Base-by-base conservation (phyloP, 2,888 invertebrate genomes). In the Melikaiella ostensackeni region DNA sequence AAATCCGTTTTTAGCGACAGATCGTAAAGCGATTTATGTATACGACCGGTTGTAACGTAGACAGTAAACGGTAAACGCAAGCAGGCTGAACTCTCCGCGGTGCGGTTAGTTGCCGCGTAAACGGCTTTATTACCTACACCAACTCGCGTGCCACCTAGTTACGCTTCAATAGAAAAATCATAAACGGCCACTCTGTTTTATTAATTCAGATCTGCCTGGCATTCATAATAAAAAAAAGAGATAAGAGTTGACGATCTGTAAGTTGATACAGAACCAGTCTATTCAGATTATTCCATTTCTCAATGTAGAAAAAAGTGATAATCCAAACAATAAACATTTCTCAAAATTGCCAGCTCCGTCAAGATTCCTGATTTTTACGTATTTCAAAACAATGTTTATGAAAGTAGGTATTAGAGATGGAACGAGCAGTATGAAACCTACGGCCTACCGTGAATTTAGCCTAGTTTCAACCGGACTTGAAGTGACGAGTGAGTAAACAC, bases 1-100 rank as follows among this genome's bases (percentile, higher is more conserved):
- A 89, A 91, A 90, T 90, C 88, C 86, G 89, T 88, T 90, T 88
- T 90, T 88, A 90, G 91, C 88, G 91, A 90, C 90, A 88, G 89
- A 90, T 90, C 91, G 90, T 90, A 90, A 90, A 91, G 85, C 88
- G 88, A 90, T 90, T 91, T 90, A 90, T 90, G 90, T 86, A 82
- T 86, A 87, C 87, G 88, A 87, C 82, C 87, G 85, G 88, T 88
- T 88, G 90, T 90, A 89, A 89, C 88, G 88, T 80, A 84, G 89
- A 87, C 86, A 88, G 89, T 89, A 90, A 90, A 89, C 88, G 89
- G 86, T 88, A 88, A 89, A 86, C 86, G 83, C 82, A 81, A 78
- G 83, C 84, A 79, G 75, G 33, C 61, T 57, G 75, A 77, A 79
- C 77, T 78, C 80, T 81, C 75, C 73, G 80, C 76, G 66, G 78